Conservation (phyloP, 92 coral and sea anemone genomes). For the Blastomussa wellsi region DNA sequence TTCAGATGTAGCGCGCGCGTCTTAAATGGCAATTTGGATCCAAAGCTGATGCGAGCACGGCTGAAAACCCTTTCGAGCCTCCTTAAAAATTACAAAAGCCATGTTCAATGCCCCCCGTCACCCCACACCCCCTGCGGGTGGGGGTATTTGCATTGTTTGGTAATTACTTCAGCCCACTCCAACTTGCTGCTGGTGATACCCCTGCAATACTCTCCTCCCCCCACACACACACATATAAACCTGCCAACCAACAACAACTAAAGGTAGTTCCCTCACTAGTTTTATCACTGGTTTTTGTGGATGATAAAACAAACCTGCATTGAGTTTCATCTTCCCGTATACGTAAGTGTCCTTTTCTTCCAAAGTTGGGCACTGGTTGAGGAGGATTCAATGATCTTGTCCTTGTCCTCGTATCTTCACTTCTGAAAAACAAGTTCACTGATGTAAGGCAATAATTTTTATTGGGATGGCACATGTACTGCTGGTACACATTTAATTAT, state of each 20-base stretch:
- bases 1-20: no score
- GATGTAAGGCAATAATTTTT: neutral
- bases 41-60: no score
- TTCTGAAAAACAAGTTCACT: constrained; percentile 11
- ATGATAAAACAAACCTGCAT: constrained; percentile 49
- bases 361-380: constrained; percentile 81
- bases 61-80: no score
- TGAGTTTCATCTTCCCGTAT: constrained; percentile 65
- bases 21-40: no score
- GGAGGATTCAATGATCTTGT: constrained; percentile 68
- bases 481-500: no score
- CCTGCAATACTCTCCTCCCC: no score
- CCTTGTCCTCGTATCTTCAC: constrained; percentile 11
- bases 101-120: no score
- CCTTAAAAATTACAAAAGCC: no score
- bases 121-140: no score
- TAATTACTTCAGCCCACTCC: neutral
- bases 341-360: constrained; percentile 85
- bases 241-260: neutral
- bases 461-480: no score
- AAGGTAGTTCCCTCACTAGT: neutral
- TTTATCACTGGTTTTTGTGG: neutral
- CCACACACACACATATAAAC: neutral
- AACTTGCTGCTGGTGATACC: no score
- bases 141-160: no score